Base-by-base conservation (phyloP, 2,888 invertebrate species). In the Maniola hyperantus region DNA sequence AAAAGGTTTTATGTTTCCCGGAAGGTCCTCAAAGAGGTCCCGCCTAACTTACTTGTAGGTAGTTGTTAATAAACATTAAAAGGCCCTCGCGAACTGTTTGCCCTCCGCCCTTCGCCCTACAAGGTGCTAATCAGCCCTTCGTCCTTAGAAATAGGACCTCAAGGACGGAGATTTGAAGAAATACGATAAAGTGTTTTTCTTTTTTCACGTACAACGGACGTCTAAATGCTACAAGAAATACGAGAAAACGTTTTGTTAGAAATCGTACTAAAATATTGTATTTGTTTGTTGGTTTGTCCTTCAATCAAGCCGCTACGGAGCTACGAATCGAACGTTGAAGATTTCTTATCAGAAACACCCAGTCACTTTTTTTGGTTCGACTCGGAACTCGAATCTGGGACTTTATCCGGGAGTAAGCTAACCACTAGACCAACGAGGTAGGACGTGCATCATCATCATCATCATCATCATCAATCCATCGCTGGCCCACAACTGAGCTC, bases 31-130 rank as follows among this genome's bases (percentile, higher is more conserved):
- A 64, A 66, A 68, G 66, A 62, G 53, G 39, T 62, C 62, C 20
- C 42, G 36, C n/a, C 62, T 58, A 39, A 26, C 60, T 61, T 63
- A 66, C 57, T 70, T 64, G 57, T 20, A 55, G 60, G 44, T 58
- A 68, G 60, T 54, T 65, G 54, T 48, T 68, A 64, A 64, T 70
- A 70, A 66, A 70, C 69, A 69, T 64, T 57, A 57, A 64, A 63
- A 57, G 64, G 20, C 60, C 68, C 50, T 65, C 26, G 65, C 34
- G 6, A 55, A 44, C 64, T 57, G 59, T 64, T 59, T 53, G 15
- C 55, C 48, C 26, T 51, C 26, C 51, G 26, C 53, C 63, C 61
- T 66, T 65, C 59, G 36, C 51, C 39, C 65, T 44, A 63, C 44
- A 65, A 62, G 58, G 15, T 20, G 39, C 61, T 67, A 61, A 64